These are phyloP conservation scores for Triplophysa tibetana DNA, from an alignment of 2,113 vertebrate genomes.

Conservation along the genomic window DNA sequence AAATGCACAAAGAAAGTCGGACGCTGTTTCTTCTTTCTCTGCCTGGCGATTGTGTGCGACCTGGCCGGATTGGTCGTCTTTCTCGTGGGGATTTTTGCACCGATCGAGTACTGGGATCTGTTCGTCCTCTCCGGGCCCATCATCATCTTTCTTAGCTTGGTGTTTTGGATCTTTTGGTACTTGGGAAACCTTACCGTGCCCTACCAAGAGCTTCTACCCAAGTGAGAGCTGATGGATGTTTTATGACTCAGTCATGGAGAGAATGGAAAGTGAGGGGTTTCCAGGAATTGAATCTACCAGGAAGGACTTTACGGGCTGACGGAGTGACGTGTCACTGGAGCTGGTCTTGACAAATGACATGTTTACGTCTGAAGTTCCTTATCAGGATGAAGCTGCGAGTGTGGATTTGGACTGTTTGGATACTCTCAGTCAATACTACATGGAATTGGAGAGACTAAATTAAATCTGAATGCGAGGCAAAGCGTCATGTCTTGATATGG, in stretches of 20 bases:
- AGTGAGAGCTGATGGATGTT: slow-evolving; percentile 33
- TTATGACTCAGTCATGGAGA: neutral
- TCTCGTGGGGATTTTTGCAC: slow-evolving; percentile 78
- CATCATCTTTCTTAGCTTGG: slow-evolving; percentile 81
- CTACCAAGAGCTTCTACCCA: slow-evolving; percentile 65
- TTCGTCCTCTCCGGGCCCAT: slow-evolving; percentile 81
- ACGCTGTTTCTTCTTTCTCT: slow-evolving; percentile 60
- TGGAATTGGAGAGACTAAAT: too few relatives aligned
- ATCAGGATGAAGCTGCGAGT: neutral
- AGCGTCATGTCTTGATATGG: neutral
- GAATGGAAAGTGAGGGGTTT: neutral
- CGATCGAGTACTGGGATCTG: slow-evolving; percentile 83
- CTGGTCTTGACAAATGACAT: neutral
- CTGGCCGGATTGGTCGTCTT: slow-evolving; percentile 74
- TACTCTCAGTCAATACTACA: too few relatives aligned
- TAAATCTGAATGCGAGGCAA: too few relatives aligned
- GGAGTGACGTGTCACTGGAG: neutral
- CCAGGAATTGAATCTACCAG: neutral
- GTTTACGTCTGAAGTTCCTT: neutral
- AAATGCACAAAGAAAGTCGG: slow-evolving; percentile 51
- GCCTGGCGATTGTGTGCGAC: slow-evolving; percentile 76
- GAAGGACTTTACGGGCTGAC: neutral
- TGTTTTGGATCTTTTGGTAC: slow-evolving; percentile 90
- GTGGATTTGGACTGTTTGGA: neutral
- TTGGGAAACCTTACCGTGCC: slow-evolving; percentile 75